Base-by-base conservation (phyloP, 1,140 invertebrate species). In the Tetraneura akinire region DNA sequence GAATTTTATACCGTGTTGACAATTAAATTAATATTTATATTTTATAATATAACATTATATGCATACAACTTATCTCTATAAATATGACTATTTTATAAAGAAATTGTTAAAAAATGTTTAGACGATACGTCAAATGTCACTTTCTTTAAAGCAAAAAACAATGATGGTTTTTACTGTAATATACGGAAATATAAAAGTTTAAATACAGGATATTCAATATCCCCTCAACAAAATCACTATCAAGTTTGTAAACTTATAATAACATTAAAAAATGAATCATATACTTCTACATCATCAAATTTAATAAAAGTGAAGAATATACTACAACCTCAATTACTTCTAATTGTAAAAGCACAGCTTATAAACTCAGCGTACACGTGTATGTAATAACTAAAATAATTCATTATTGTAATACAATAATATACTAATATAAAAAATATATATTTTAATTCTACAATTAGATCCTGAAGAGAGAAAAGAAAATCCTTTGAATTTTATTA, bases 181-280 rank as follows among this genome's bases (percentile, higher is more conserved):
- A 83, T 91, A 51, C 86, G 89, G 51, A 86, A 86, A 60, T 90
- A 90, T 81, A 84, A 86, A 74, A 86, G 89, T 6, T 82, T 90
- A 87, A 87, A 81, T 83, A 84, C 86, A 8, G 90, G 91, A 1
- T 92, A 89, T 83, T 88, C 88, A 32, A 88, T 91, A 5, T 89
- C 81, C 16, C 88, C 91, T 3, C 87, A 88, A 37, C 85, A 88
- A 10, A 88, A 91, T 0, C 83, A 87, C 0, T 95, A 91, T 83
- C 86, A 90, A 82, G 92, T 93, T 0, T 95, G 93, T 84, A 89
- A 92, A 49, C 85, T 96, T 49, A 91, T 89, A 8, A 84, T 94
- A 45, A 89, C 88, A 6, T 90, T 94, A 81, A 89, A 90, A 82
- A 88, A 91, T 80, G 87, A 90, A 87, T 90, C 51, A 45, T n/a